These are phyloP conservation scores for Oligia strigilis DNA, from an alignment of 2,888 invertebrate genomes.

Conservation along the genomic window DNA sequence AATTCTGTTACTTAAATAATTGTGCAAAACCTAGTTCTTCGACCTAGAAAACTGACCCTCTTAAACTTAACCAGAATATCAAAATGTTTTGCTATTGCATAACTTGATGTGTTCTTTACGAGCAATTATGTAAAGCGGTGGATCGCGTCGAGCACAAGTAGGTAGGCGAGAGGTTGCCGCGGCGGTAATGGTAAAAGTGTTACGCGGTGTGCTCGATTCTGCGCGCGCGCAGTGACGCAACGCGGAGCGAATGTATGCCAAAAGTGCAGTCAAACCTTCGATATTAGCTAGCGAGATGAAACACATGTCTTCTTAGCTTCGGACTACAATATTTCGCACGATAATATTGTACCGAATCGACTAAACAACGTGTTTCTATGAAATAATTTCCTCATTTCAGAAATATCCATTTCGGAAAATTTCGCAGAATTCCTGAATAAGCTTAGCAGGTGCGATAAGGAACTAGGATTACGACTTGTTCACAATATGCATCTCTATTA, in stretches of 20 bases:
- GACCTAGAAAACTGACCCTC: slow-evolving; percentile 78
- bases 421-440: neutral
- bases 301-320: slow-evolving; percentile 43
- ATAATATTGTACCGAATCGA: neutral
- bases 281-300: slow-evolving; percentile 56
- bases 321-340: slow-evolving; percentile 48
- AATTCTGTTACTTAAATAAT: slow-evolving; percentile 15
- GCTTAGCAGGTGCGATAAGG: neutral
- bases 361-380: neutral
- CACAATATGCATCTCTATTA: neutral
- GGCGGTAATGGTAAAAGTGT: slow-evolving; percentile 88
- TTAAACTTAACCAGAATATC: slow-evolving; percentile 81
- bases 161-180: slow-evolving; percentile 80
- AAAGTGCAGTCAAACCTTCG: slow-evolving; percentile 87
- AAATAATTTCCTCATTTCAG: neutral
- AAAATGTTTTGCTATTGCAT: slow-evolving; percentile 85
- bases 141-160: slow-evolving; percentile 81
- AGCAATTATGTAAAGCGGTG: slow-evolving; percentile 88
- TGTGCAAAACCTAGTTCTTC: slow-evolving; percentile 57
- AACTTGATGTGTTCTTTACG: slow-evolving; percentile 85
- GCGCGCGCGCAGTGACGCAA: slow-evolving; percentile 83
- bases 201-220: slow-evolving; percentile 87
- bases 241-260: slow-evolving; percentile 87
- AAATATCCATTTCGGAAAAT: neutral
- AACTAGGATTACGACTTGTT: neutral